Base-by-base conservation (phyloP, 2,888 invertebrate species). In the Trisateles emortualis region DNA sequence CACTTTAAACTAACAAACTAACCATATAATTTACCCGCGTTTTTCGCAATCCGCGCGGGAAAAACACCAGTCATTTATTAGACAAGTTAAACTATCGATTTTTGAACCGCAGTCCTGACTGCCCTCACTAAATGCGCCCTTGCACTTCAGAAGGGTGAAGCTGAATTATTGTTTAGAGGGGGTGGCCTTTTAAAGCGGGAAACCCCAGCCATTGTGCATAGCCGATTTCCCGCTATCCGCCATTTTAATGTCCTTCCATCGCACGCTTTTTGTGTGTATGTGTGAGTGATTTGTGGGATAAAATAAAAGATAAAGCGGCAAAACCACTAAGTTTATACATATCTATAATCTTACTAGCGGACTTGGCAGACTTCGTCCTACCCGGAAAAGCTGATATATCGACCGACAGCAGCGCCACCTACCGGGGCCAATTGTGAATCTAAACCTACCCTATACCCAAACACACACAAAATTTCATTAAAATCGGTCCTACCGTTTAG, bases 81-180 rank as follows among this genome's bases (percentile, higher is more conserved):
- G 50, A 35, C 55, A 38, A 56, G 57, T 56, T 49, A 59, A 70
- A 65, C 38, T 68, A 79, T 80, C 76, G 81, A 83, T 75, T 68
- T 53, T 48, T 45, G 51, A 55, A 53, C 59, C 63, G 62, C 84
- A 78, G 70, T 79, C 69, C 87, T 86, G 51, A 59, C 60, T 81
- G 86, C 88, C 90, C 88, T 83, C 85, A 60, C 81, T 88, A 85
- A 91, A 87, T 90, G 91, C 90, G 92, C 92, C 92, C 92, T 92
- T 92, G 92, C 92, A 92, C 92, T 92, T 91, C 87, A 88, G 87
- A 88, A 89, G 92, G 92, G 92, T 91, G 86, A 90, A 90, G 86
- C 87, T 92, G 90, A 92, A 92, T 92, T 92, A 92, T 92, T 91
- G 92, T 92, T 90, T 88, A 89, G 85, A 86, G 86, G 88, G 84